Percentiles rank a stretch among this genome's conserved stretches.
These are phyloP conservation scores for Zonitis immaculata DNA, from an alignment of 2,888 invertebrate genomes.

Conservation along the genomic window DNA sequence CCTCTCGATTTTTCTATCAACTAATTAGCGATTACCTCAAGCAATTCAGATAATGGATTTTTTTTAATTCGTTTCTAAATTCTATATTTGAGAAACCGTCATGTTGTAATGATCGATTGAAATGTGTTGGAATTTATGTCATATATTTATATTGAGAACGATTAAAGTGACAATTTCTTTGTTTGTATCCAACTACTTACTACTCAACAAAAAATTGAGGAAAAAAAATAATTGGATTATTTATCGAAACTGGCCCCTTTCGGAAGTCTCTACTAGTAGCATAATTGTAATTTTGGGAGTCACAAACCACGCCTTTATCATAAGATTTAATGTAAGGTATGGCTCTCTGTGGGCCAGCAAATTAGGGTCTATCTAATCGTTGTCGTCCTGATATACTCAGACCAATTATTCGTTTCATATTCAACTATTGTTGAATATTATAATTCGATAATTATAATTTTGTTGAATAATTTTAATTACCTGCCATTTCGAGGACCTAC, in stretches of 20 bases:
- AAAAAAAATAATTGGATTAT: too few species aligned
- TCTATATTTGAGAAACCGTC: too few species aligned
- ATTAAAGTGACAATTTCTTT: conserved; percentile 21
- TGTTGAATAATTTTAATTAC: too few species aligned
- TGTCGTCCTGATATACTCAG: conserved; percentile 22
- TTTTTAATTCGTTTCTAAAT: too few species aligned
- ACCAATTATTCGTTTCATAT: conserved; percentile 27
- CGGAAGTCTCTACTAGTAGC: conserved; percentile 22
- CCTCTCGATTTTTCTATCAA: not conserved
- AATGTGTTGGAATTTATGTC: conserved; percentile 7
- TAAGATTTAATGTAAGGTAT: conserved; percentile 30
- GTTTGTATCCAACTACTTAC: too few species aligned
- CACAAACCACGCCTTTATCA: conserved; percentile 27
- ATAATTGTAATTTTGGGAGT: conserved; percentile 23
- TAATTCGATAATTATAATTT: too few species aligned
- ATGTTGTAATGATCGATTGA: too few species aligned
- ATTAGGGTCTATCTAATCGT: conserved; percentile 25
- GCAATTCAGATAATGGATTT: too few species aligned
- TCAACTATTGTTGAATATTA: conserved; percentile 17
- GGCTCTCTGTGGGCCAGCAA: conserved; percentile 28
- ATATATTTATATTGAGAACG: conserved; percentile 13
- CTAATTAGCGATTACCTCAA: not conserved
- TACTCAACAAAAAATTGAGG: too few species aligned
- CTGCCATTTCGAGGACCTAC: conserved; percentile 68
- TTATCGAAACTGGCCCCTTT: conserved; percentile 22